Conservation (phyloP, 2,113 vertebrate genomes). For the Carassius gibelio region DNA sequence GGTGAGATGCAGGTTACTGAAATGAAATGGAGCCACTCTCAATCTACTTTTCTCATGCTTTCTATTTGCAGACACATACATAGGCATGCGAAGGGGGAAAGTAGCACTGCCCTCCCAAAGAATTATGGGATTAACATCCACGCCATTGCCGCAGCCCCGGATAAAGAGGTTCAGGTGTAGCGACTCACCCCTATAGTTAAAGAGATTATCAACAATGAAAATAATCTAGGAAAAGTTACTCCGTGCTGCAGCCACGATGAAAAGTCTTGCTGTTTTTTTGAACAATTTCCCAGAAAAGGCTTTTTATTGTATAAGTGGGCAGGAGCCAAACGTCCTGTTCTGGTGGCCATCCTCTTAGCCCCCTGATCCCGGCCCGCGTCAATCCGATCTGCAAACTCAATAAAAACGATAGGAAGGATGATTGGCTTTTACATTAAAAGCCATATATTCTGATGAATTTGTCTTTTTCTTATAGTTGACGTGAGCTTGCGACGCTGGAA, state of each 20-base stretch:
- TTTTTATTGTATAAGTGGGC: slow-evolving; percentile 83
- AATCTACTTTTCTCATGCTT: slow-evolving; percentile 58
- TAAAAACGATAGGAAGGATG: slow-evolving; percentile 78
- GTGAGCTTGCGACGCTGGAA: slow-evolving; percentile 55
- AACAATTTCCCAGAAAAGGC: slow-evolving; percentile 81
- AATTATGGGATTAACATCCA: slow-evolving; percentile 73
- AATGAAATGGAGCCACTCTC: slow-evolving; percentile 66
- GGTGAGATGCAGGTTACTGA: slow-evolving; percentile 59
- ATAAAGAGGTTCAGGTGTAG: slow-evolving; percentile 69
- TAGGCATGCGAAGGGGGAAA: slow-evolving; percentile 35
- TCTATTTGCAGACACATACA: slow-evolving; percentile 41
- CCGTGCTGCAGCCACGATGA: slow-evolving; percentile 63
- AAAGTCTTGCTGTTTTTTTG: slow-evolving; percentile 66
- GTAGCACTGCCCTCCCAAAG: slow-evolving; percentile 53
- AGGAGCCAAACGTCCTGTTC: slow-evolving; percentile 55
- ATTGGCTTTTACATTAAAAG: slow-evolving; percentile 81
- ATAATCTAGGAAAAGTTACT: slow-evolving; percentile 80
- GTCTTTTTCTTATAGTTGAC: slow-evolving; percentile 66
- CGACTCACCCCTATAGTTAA: slow-evolving; percentile 74
- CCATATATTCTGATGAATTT: slow-evolving; percentile 92
- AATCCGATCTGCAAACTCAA: slow-evolving; percentile 84
- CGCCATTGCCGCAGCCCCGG: slow-evolving; percentile 63
- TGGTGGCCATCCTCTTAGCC: slow-evolving; percentile 73
- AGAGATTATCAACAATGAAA: slow-evolving; percentile 81
- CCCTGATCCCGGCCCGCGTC: slow-evolving; percentile 74